phyloP scores from a whole-genome alignment of 2,888 invertebrate species.

The Spilarctia lutea region DNA sequence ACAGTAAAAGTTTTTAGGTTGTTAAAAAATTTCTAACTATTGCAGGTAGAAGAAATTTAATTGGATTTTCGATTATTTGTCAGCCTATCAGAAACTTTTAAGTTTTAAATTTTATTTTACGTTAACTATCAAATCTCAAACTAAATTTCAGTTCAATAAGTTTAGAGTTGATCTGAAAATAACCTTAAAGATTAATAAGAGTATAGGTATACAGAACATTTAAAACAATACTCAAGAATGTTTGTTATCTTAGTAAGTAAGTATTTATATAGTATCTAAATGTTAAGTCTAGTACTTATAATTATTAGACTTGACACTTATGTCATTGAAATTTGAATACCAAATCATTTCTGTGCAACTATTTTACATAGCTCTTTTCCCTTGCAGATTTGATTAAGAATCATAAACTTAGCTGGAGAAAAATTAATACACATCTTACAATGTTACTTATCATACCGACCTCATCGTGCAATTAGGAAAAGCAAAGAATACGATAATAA shows the following conservation, averaged over 20 bases:
- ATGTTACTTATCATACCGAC: background rate
- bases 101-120: too few relatives aligned
- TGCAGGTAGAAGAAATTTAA: too few relatives aligned
- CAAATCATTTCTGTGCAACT: conserved; percentile 30
- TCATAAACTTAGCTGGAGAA: background rate
- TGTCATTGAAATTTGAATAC: conserved; percentile 30
- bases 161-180: background rate
- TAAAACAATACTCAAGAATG: background rate
- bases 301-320: too few relatives aligned
- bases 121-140: background rate
- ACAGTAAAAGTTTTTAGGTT: background rate
- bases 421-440: background rate
- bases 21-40: too few relatives aligned
- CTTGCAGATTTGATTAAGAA: conserved; percentile 23
- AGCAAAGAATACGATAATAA: background rate
- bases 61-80: too few relatives aligned
- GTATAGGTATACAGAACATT: too few relatives aligned
- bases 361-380: conserved; percentile 22
- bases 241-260: background rate
- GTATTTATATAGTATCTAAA: too few relatives aligned
- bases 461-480: background rate
- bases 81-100: too few relatives aligned
- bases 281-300: background rate
- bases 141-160: background rate
- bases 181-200: background rate